Conservation (phyloP, 2,113 vertebrate species). For the Gasterosteus aculeatus region DNA sequence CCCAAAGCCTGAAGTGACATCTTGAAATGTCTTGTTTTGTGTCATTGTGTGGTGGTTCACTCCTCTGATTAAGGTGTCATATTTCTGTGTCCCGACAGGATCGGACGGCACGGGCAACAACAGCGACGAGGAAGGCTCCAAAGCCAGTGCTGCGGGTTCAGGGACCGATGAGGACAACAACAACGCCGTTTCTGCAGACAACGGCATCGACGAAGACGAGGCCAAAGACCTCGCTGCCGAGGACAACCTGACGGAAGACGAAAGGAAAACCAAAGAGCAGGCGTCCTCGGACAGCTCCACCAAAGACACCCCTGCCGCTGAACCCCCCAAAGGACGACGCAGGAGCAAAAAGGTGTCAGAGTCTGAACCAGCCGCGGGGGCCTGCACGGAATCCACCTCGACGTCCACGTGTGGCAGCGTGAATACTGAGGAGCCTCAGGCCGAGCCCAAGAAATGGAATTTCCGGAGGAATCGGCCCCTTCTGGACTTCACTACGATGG, state of each 20-base stretch:
- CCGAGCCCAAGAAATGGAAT: constrained; percentile 98
- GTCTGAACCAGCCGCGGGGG: constrained; percentile 56
- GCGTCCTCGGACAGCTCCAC: constrained; percentile 84
- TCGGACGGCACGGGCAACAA: constrained; percentile 95
- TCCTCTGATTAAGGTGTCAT: background rate
- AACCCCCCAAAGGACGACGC: constrained; percentile 59
- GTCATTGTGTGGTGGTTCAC: background rate
- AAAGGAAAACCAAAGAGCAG: constrained; percentile 75
- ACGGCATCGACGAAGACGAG: constrained; percentile 80
- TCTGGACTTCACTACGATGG: constrained; percentile 96
- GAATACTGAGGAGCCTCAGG: constrained; percentile 83
- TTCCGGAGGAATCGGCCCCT: constrained; percentile 93
- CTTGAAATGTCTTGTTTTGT: too few relatives aligned
- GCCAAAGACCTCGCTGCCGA: constrained; percentile 80
- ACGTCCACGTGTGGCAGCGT: constrained; percentile 13
- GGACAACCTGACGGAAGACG: constrained; percentile 82
- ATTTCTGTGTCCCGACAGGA: constrained; percentile 76
- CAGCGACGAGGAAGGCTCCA: constrained; percentile 94
- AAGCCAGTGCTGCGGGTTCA: constrained; percentile 90
- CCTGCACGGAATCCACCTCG: constrained; percentile 22
- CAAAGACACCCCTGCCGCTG: constrained; percentile 80
- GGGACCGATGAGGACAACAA: constrained; percentile 92
- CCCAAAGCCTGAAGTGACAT: too few relatives aligned
- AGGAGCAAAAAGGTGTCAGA: constrained; percentile 82
- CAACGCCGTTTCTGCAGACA: constrained; percentile 84